phyloP scores from a whole-genome alignment of 2,888 invertebrate species.

The Sicus ferrugineus region DNA sequence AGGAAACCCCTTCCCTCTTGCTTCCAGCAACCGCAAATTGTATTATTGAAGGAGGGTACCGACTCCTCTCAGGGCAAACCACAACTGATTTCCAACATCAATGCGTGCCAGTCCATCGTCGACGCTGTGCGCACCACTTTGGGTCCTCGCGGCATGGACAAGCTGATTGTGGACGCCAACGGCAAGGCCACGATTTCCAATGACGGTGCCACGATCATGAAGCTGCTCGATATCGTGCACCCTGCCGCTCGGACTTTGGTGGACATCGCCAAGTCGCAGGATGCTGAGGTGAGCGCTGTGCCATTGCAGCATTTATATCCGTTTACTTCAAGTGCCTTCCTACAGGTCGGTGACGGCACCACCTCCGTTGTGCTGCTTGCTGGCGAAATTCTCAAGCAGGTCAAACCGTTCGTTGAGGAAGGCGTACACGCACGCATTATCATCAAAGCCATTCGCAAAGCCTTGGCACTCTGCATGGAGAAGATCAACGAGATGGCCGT shows the following conservation, averaged over 20 bases:
- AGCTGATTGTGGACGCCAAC: constrained; percentile 88
- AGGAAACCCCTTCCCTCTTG: not conserved
- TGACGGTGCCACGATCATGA: constrained; percentile 99
- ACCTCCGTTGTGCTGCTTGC: constrained; percentile 96
- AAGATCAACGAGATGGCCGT: constrained; percentile 86
- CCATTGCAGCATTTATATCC: not conserved
- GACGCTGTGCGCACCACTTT: constrained; percentile 96
- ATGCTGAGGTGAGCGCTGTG: constrained; percentile 80
- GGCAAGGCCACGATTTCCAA: constrained; percentile 98
- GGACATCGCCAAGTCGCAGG: constrained; percentile 99
- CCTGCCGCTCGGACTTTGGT: constrained; percentile 98
- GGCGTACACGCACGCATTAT: constrained; percentile 93
- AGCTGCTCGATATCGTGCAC: constrained; percentile 96
- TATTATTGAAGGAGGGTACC: constrained; percentile 97
- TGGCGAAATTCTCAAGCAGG: constrained; percentile 92
- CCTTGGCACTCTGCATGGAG: constrained; percentile 81
- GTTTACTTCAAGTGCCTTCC: not conserved
- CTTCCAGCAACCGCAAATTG: constrained; percentile 93
- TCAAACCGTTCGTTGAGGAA: constrained; percentile 96
- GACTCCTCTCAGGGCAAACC: constrained; percentile 95
- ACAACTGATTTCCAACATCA: constrained; percentile 96
- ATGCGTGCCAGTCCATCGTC: constrained; percentile 93
- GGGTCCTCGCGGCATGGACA: constrained; percentile 99
- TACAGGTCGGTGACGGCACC: constrained; percentile 96
- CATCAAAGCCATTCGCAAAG: constrained; percentile 86